A percentile compares a stretch with the other conserved stretches of the same genome.
These are phyloP conservation scores for Coenonympha arcania DNA, from an alignment of 2,888 invertebrate genomes.

Conservation along the genomic window DNA sequence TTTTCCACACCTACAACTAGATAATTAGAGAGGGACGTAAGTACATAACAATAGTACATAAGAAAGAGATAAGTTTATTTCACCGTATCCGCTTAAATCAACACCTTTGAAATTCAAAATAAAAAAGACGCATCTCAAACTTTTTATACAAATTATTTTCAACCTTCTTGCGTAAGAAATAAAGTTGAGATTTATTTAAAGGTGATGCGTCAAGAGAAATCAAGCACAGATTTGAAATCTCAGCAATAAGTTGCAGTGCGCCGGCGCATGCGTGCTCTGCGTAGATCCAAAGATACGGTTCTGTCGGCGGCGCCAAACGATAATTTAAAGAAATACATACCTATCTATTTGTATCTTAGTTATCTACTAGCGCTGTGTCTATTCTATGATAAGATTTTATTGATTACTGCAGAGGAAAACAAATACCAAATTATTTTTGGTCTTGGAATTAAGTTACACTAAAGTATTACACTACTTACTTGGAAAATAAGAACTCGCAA, in stretches of 20 bases:
- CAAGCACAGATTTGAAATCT: conserved; percentile 42
- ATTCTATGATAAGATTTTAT: no score
- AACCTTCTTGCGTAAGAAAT: background rate
- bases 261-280: no score
- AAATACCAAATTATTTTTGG: no score
- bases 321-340: conserved; percentile 10
- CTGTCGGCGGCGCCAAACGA: conserved; percentile 22
- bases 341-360: no score
- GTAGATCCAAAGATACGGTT: conserved; percentile 48
- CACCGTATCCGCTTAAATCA: conserved; percentile 38
- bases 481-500: no score
- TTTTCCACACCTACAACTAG: conserved; percentile 27
- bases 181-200: conserved; percentile 24
- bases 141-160: conserved; percentile 8
- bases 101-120: conserved; percentile 20
- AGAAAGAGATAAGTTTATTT: conserved; percentile 40
- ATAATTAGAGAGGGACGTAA: conserved; percentile 27
- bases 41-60: conserved; percentile 31
- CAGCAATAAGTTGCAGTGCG: conserved; percentile 54
- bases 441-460: no score
- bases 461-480: no score
- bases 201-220: conserved; percentile 37
- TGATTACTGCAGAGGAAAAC: no score
- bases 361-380: no score
- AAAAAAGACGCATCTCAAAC: conserved; percentile 20